Evolutionary conservation across 2,113 vertebrate species (phyloP), one percentile per base, ranked within the genome.

Genomic region (Nicator chloris): DNA sequence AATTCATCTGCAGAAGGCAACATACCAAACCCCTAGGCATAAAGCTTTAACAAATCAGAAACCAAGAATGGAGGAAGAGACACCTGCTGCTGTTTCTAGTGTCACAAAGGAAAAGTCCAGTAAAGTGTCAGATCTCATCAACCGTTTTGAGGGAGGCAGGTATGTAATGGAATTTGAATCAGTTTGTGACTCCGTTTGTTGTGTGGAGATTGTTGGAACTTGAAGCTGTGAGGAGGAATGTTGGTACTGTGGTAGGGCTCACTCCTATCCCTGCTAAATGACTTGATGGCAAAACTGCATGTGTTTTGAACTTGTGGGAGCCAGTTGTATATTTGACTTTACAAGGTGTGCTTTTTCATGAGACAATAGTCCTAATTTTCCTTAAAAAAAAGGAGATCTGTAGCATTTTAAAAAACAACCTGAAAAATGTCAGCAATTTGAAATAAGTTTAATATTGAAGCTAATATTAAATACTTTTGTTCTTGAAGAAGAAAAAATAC

Each of bases 61-160:
- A 92, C 80, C 91, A 90, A 98, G 94, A 80, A 99, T 99, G 99
- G 99, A 99, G 96, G 98, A 98, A 56, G 95, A 95, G 95, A 96
- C 92, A 45, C 78, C 97, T 44, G 91, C 93, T 56, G 72, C 97
- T 81, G 91, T 96, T 92, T 88, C 97, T 75, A 83, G 95, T 93
- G 86, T 97, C 20, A 19, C 97, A 69, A 98, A 98, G 92, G 98
- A 99, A 31, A 99, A 98, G 97, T 80, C 97, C 76, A 98, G 97
- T 94, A 99, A 99, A 97, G 98, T 99, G 80, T 99, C 98, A 28
- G 97, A 99, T 97, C 99, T 99, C 97, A 99, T 99, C 98, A 99
- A 98, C 95, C 99, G 95, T 91, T 99, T 99, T 97, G 99, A 99
- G 97, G 99, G 98, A 97, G 98, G 98, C 98, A 98, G 99, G 99